Evolutionary conservation across 2,113 vertebrate species (phyloP).

Genomic region (Channa argus): DNA sequence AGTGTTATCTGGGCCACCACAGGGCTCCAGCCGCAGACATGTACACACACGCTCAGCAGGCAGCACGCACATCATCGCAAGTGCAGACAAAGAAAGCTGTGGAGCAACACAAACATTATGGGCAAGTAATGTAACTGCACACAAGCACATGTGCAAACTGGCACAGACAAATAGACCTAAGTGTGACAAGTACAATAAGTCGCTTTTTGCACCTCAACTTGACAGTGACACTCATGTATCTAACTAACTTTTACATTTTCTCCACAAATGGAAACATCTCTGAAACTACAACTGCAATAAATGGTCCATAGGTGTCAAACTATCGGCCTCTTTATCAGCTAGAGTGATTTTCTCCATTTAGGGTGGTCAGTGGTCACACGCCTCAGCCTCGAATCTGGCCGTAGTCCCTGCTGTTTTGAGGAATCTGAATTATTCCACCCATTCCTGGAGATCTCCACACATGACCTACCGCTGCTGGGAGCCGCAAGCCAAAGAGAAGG

Average conservation of each 20-base stretch:
- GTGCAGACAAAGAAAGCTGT: constrained; percentile 64
- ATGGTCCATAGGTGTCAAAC: neutral
- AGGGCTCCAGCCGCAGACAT: constrained; percentile 59
- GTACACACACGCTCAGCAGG: constrained; percentile 67
- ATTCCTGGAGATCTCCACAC: constrained; percentile 74
- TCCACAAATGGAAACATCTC: neutral
- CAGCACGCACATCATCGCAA: constrained; percentile 57
- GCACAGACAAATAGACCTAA: constrained; percentile 36
- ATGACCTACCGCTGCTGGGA: constrained; percentile 67
- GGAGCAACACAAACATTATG: constrained; percentile 63
- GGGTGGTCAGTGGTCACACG: constrained; percentile 34
- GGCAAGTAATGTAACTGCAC: constrained; percentile 40
- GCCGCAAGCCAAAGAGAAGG: constrained; percentile 46
- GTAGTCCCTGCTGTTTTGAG: constrained; percentile 65
- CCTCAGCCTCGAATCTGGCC: constrained; percentile 14
- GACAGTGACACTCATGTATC: constrained; percentile 23
- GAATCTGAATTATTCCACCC: constrained; percentile 79
- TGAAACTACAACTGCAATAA: neutral
- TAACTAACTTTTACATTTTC: neutral
- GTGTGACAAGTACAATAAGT: constrained; percentile 1
- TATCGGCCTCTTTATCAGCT: constrained; percentile 13
- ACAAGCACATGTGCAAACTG: constrained; percentile 14
- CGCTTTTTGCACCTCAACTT: constrained; percentile 31
- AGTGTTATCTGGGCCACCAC: constrained; percentile 78
- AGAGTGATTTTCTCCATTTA: constrained; percentile 16